Evolutionary conservation across 2,888 invertebrate species (phyloP).

Genomic region (Coecobrya sp.): DNA sequence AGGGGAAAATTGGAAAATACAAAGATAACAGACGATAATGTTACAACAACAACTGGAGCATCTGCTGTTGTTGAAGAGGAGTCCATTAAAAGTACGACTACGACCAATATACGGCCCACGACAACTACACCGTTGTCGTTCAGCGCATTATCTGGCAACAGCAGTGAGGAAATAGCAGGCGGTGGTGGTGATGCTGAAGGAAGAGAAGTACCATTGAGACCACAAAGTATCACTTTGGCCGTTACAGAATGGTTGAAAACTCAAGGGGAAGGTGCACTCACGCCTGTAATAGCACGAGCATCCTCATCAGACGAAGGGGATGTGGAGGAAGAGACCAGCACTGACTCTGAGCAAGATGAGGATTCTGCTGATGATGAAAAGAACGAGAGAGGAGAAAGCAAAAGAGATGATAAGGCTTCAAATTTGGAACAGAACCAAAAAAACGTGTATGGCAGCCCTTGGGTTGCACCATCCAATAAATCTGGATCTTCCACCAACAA

Average conservation of each 20-base stretch:
- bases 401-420: slow-evolving; percentile 74
- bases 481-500: slow-evolving; percentile 75
- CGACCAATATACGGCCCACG: neutral
- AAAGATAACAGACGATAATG: slow-evolving; percentile 44
- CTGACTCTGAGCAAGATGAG: slow-evolving; percentile 76
- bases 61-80: slow-evolving; percentile 53
- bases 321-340: slow-evolving; percentile 78
- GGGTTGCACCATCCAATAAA: slow-evolving; percentile 86
- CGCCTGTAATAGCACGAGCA: slow-evolving; percentile 82
- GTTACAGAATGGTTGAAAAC: slow-evolving; percentile 86
- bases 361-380: slow-evolving; percentile 77
- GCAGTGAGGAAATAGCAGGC: slow-evolving; percentile 20
- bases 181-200: slow-evolving; percentile 46
- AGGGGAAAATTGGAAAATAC: slow-evolving; percentile 18
- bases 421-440: slow-evolving; percentile 87
- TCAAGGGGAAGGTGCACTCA: slow-evolving; percentile 86
- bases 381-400: slow-evolving; percentile 59
- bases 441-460: slow-evolving; percentile 90
- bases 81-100: slow-evolving; percentile 53
- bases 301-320: slow-evolving; percentile 80
- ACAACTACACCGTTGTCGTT: slow-evolving; percentile 29
- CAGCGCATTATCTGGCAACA: slow-evolving; percentile 16
- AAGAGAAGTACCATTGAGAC: slow-evolving; percentile 79
- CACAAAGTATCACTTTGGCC: slow-evolving; percentile 86
- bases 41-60: slow-evolving; percentile 24